Percentiles rank a stretch among this genome's conserved stretches.
Conservation (phyloP, 2,888 invertebrate genomes). For the Helicoverpa assulta region DNA sequence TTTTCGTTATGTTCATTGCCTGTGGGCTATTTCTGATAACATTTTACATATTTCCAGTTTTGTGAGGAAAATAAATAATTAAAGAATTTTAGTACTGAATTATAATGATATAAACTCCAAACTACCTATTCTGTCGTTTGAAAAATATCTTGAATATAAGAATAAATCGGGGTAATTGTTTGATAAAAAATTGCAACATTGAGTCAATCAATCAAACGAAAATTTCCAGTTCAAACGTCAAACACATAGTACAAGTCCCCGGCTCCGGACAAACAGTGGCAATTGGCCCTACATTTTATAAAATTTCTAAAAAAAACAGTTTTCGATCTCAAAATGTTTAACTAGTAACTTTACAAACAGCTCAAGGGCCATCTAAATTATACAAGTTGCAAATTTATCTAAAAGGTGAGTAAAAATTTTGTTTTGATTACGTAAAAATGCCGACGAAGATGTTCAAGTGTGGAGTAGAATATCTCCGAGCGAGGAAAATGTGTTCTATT, state of each 20-base stretch:
- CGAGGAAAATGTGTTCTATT: background rate
- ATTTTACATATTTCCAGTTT: too few relatives aligned
- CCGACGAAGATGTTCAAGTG: conserved; percentile 25
- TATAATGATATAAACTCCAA: too few relatives aligned
- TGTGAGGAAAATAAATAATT: too few relatives aligned
- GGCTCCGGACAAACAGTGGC: background rate
- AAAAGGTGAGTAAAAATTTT: conserved; percentile 36
- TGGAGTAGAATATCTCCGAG: background rate
- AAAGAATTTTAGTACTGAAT: too few relatives aligned
- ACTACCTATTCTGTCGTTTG: too few relatives aligned
- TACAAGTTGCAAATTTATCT: background rate
- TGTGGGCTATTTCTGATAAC: too few relatives aligned
- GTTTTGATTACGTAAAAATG: conserved; percentile 51
- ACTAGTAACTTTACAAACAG: background rate
- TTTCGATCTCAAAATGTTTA: background rate
- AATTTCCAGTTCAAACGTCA: conserved; percentile 15
- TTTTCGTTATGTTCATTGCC: too few relatives aligned
- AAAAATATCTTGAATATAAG: too few relatives aligned
- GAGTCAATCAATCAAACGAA: conserved; percentile 21
- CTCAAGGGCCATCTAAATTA: background rate
- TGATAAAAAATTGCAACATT: conserved; percentile 23
- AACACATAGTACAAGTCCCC: background rate
- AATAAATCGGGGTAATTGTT: background rate
- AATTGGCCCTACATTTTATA: conserved; percentile 3
- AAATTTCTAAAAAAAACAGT: background rate